Base-by-base conservation (phyloP, 1,140 invertebrate genomes). In the Tenebrio molitor region DNA sequence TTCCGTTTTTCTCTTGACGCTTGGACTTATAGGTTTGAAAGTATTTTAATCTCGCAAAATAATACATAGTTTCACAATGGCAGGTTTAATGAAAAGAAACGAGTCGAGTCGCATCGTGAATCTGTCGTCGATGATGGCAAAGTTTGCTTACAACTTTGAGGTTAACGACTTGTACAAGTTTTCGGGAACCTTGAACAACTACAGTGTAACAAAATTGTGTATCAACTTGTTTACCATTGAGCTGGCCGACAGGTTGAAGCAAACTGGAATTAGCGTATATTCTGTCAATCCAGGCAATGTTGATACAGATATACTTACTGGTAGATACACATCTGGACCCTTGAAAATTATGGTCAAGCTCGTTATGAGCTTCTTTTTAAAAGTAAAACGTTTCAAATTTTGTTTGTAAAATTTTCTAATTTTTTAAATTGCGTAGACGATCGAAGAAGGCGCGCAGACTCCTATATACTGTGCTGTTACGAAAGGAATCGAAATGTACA, bases 131-230 rank as follows among this genome's bases (percentile, higher is more conserved):
- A 76, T 87, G 16, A 85, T 88, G 12, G 89, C 92, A 82, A 83
- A 82, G 50, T 73, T 78, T 53, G 91, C 89, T 34, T 79, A 70
- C 7, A 6, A 25, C n/a, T 88, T 93, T 15, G 84, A 92, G 72
- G 89, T 89, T 53, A 85, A 89, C 16, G 88, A 92, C 75, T 81
- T 92, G 69, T 90, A 87, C 53, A 39, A 67, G 10, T 74, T 12
- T 67, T 39, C 50, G 14, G 69, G 73, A 12, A 8, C n/a, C 10
- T 23, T 29, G 10, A 14, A 17, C 34, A 73, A 21, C 36, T 94
- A 93, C 79, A 78, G 82, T 1, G 89, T 89, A 76, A 91, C 90
- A 69, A 94, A 94, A 84, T 77, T 93, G 42, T 90, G 90, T 2
- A 88, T 91, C 64, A 81, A 91, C 14, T 81, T 93, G 1, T 92